Evolutionary conservation across 2,113 vertebrate species (phyloP), one percentile per base, ranked within the genome.

Genomic region (Dasypus novemcinctus): DNA sequence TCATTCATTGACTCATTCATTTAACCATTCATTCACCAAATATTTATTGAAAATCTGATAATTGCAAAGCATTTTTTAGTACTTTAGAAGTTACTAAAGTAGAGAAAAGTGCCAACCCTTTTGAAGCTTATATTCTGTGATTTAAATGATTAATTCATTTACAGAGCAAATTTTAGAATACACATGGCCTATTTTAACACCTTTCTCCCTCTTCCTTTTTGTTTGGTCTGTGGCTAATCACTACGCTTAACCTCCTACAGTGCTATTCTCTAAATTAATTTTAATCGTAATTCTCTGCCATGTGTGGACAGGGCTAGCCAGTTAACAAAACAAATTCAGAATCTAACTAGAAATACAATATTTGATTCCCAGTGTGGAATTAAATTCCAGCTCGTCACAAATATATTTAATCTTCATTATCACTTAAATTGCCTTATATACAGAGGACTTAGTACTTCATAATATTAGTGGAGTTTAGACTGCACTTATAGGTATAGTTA

Each of bases 391-490:
- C 14, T 66, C 66, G 49, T 66, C 13, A 38, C 20, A 21, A 61
- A 31, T 80, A 8, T 31, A n/a, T 57, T 74, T 25, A 54, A 14
- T 33, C 43, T 87, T 91, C 20, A 25, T 84, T 84, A 52, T 8
- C 21, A 89, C 21, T 81, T 66, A 61, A 63, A 49, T 68, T 78
- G 46, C 61, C 12, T 91, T 89, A 2, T 59, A 49, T 49, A 46
- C 57, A 33, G 91, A 91, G 75, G 18, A 20, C 18, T 57, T 57
- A 21, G 4, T 63, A 31, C 10, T 75, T 49, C 17, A 38, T 66
- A 69, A 57, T 72, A 33, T 11, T 89, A 8, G 41, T 52, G 27
- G 75, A 59, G 23, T 89, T 69, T 92, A 46, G 95, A 79, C 20
- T 91, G 88, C n/a, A 63, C 79, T 86, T 82, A 5, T 3, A 87